These are phyloP conservation scores for Deroptyus accipitrinus DNA, from an alignment of 2,113 vertebrate genomes.

Conservation along the genomic window DNA sequence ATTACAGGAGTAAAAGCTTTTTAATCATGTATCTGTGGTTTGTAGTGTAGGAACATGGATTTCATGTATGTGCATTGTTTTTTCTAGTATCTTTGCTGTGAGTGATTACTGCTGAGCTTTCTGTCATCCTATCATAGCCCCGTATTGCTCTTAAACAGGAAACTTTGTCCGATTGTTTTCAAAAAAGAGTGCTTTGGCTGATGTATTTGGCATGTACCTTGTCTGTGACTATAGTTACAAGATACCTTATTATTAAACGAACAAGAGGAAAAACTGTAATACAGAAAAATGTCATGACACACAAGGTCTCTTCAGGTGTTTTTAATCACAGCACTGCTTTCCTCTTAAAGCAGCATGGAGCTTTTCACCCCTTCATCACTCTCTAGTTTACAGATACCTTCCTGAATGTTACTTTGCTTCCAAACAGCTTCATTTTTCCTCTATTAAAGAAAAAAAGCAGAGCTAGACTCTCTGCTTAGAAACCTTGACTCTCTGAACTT, in stretches of 20 bases:
- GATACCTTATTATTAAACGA: conserved; percentile 17
- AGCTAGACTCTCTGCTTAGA: not conserved
- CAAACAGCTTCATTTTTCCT: not conserved
- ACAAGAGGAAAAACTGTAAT: conserved; percentile 28
- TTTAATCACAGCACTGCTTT: conserved; percentile 14
- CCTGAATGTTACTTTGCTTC: not conserved
- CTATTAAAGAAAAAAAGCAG: not conserved
- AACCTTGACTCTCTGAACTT: not conserved
- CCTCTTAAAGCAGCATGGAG: not conserved
- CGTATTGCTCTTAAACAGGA: conserved; percentile 18
- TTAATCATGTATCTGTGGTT: not conserved
- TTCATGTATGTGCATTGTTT: not conserved
- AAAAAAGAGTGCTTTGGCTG: not conserved
- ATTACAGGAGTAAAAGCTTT: not conserved
- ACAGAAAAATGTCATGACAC: conserved; percentile 20
- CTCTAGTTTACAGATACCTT: not conserved
- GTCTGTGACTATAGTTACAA: conserved; percentile 4
- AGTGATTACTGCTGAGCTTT: conserved; percentile 28
- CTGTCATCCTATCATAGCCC: conserved; percentile 21
- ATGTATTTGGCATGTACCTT: not conserved
- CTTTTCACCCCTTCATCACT: not conserved
- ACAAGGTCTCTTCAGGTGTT: conserved; percentile 24
- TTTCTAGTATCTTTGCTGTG: not conserved
- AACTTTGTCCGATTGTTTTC: not conserved
- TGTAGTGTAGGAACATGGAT: not conserved